Percentiles rank a stretch among this genome's conserved stretches.
These are phyloP conservation scores for Aradophagus sp. DNA, from an alignment of 1,140 invertebrate genomes.

Conservation along the genomic window DNA sequence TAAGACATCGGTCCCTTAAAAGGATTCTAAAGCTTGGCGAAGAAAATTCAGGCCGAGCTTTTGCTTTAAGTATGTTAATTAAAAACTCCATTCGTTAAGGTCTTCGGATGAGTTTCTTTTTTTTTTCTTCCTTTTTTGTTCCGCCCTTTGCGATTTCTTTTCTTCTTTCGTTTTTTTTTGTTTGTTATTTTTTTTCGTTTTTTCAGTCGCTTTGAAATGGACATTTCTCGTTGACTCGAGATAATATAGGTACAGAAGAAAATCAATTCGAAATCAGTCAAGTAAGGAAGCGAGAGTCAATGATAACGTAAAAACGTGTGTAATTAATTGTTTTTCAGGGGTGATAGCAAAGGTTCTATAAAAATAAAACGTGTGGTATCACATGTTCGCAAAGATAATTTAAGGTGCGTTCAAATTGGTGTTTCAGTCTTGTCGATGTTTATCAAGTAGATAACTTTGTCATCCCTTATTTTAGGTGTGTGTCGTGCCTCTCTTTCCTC, in stretches of 20 bases:
- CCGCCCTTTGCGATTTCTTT: no score
- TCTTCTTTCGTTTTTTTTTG: no score
- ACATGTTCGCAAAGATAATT: slow-evolving; percentile 50
- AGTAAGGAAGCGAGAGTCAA: background rate
- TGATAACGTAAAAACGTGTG: slow-evolving; percentile 37
- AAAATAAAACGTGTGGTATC: slow-evolving; percentile 52
- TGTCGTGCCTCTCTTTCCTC: slow-evolving; percentile 1
- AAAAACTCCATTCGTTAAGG: slow-evolving; percentile 2
- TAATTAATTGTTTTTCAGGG: slow-evolving; percentile 56
- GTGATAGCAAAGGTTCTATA: slow-evolving; percentile 52
- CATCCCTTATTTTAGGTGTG: slow-evolving; percentile 14
- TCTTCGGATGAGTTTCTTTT: background rate
- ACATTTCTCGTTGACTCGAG: no score
- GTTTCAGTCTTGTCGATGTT: slow-evolving; percentile 32
- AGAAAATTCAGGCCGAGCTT: slow-evolving; percentile 3
- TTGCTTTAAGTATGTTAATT: slow-evolving; percentile 15
- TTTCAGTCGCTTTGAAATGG: no score
- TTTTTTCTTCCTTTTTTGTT: no score
- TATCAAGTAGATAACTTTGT: slow-evolving; percentile 34
- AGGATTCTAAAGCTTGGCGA: background rate
- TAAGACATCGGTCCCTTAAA: no score
- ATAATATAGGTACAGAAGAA: slow-evolving; percentile 5
- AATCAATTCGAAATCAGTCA: slow-evolving; percentile 50
- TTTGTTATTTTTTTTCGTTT: no score
- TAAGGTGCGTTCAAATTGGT: slow-evolving; percentile 49